Evolutionary conservation across 2,888 invertebrate genomes (phyloP).

Genomic region (Andrena trimmerana): DNA sequence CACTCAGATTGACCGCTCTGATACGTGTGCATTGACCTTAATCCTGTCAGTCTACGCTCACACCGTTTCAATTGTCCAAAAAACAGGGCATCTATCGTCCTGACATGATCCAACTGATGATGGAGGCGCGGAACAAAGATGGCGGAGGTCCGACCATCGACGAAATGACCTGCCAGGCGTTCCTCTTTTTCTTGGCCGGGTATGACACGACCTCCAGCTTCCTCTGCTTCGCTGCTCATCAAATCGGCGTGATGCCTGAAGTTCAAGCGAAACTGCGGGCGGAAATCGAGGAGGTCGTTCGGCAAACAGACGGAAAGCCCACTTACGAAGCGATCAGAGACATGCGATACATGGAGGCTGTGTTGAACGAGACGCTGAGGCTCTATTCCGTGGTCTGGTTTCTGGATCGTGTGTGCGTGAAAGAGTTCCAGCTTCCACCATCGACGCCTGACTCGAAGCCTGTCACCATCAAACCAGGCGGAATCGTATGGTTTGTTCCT

Average conservation of each 20-base stretch:
- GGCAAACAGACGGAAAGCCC: slow-evolving; percentile 69
- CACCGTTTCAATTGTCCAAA: neutral
- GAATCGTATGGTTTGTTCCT: slow-evolving; percentile 75
- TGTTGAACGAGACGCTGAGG: slow-evolving; percentile 81
- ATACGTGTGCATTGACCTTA: too few relatives aligned
- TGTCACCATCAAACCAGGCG: slow-evolving; percentile 77
- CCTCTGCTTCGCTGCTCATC: slow-evolving; percentile 72
- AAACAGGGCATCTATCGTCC: slow-evolving; percentile 83
- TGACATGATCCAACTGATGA: slow-evolving; percentile 88
- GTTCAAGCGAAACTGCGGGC: slow-evolving; percentile 83
- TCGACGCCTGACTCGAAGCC: slow-evolving; percentile 73
- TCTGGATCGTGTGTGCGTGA: slow-evolving; percentile 79
- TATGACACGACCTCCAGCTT: slow-evolving; percentile 75
- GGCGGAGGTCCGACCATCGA: slow-evolving; percentile 61
- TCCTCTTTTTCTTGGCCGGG: slow-evolving; percentile 77
- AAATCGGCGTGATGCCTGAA: slow-evolving; percentile 81
- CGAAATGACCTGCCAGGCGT: slow-evolving; percentile 85
- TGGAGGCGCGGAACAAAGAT: slow-evolving; percentile 83
- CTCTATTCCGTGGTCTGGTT: slow-evolving; percentile 71
- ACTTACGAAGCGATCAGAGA: slow-evolving; percentile 84
- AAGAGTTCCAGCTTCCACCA: slow-evolving; percentile 77
- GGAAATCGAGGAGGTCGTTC: slow-evolving; percentile 78
- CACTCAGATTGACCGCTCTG: too few relatives aligned
- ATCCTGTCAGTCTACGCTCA: too few relatives aligned
- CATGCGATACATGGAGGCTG: slow-evolving; percentile 87